A percentile compares a stretch with the other conserved stretches of the same genome.
phyloP scores from a whole-genome alignment of 92 coral and sea anemone genomes.

The Palythoa grandiflora region DNA sequence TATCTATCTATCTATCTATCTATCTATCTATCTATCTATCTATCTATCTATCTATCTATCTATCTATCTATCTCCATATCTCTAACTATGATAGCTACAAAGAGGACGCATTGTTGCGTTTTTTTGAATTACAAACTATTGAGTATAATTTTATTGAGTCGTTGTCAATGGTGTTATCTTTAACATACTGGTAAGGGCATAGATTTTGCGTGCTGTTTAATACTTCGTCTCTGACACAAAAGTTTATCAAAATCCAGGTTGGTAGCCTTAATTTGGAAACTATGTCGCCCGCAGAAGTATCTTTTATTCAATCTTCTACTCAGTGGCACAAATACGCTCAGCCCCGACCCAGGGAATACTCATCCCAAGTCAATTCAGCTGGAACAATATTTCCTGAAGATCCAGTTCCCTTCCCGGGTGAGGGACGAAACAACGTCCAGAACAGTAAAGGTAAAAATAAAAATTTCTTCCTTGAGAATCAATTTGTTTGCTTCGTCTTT shows the following conservation, averaged over 20 bases:
- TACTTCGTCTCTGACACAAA: not conserved
- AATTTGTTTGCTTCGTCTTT: not conserved
- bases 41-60: no score
- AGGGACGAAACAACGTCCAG: conserved; percentile 2
- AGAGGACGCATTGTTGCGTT: no score
- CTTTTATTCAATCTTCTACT: conserved; percentile 79
- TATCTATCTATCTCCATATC: no score
- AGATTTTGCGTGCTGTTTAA: not conserved
- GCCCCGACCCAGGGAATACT: conserved; percentile 50
- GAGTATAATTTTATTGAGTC: no score
- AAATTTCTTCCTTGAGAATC: not conserved
- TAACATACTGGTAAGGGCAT: not conserved
- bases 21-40: no score
- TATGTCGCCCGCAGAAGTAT: conserved; percentile 84
- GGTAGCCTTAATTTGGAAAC: conserved; percentile 78
- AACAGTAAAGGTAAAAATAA: conserved; percentile 43
- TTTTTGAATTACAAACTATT: no score
- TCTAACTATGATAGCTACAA: no score
- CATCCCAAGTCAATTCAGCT: conserved; percentile 8
- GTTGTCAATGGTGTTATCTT: no score
- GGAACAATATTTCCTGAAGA: conserved; percentile 83
- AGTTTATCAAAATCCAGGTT: conserved; percentile 13
- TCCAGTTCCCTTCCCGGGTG: conserved; percentile 80
- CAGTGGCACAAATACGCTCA: conserved; percentile 87
- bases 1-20: no score